These are phyloP conservation scores for Garrulus glandarius DNA, from an alignment of 2,797 vertebrate genomes.

Conservation along the genomic window DNA sequence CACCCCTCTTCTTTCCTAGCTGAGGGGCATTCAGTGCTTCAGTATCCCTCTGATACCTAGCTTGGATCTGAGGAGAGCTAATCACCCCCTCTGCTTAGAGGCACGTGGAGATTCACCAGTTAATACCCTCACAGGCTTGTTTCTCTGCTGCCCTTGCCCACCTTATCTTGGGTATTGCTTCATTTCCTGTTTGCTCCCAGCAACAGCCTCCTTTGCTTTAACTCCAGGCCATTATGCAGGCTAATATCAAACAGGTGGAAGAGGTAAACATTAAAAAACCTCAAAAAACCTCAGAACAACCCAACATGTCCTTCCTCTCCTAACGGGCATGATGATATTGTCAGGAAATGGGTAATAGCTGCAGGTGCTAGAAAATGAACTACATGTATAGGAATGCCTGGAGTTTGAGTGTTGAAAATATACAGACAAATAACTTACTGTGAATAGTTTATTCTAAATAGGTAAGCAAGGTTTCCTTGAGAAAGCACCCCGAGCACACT, in stretches of 20 bases:
- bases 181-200: slow-evolving; percentile 41
- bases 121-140: fast-evolving
- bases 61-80: neutral
- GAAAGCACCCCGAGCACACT: neutral
- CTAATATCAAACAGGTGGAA: slow-evolving; percentile 50
- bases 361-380: slow-evolving; percentile 40
- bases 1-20: neutral
- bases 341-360: slow-evolving; percentile 54
- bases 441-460: neutral
- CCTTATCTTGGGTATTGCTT: neutral
- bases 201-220: neutral
- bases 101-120: neutral
- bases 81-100: neutral
- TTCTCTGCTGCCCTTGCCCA: neutral
- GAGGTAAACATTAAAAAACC: slow-evolving; percentile 26
- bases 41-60: neutral
- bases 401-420: slow-evolving; percentile 1
- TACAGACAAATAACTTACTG: neutral
- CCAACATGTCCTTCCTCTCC: slow-evolving; percentile 30
- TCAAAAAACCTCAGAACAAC: neutral
- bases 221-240: neutral
- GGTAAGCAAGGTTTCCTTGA: neutral
- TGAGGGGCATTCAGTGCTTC: neutral
- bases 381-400: neutral
- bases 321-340: slow-evolving; percentile 15